Evolutionary conservation across 2,888 invertebrate species (phyloP).

Genomic region (Eristalinus sepulchralis): DNA sequence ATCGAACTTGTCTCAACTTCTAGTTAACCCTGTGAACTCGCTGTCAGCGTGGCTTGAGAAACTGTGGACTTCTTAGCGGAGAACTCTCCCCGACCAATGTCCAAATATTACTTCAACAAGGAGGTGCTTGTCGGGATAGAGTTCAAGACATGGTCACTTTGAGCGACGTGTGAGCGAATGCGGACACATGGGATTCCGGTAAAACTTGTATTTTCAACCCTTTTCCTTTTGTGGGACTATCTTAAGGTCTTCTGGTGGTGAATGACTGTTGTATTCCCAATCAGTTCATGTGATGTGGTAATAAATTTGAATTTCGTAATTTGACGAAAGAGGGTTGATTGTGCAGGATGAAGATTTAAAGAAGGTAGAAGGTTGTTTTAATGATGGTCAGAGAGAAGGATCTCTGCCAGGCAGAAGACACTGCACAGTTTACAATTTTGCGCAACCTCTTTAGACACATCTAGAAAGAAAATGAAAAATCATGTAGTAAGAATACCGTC

Average conservation of each 20-base stretch:
- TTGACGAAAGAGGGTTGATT: not conserved
- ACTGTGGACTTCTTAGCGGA: conserved; percentile 8
- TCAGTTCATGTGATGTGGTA: not conserved
- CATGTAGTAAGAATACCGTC: too few species aligned
- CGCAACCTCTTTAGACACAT: too few species aligned
- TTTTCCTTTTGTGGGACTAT: not conserved
- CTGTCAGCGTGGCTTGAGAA: conserved; percentile 23
- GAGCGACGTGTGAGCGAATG: not conserved
- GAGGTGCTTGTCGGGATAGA: conserved; percentile 18
- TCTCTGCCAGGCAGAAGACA: too few species aligned
- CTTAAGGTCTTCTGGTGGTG: not conserved
- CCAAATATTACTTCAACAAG: conserved; percentile 53
- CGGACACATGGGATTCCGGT: not conserved
- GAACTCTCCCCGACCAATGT: conserved; percentile 18
- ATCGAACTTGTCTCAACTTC: conserved; percentile 24
- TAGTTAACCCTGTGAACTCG: conserved; percentile 43
- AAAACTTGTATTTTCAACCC: not conserved
- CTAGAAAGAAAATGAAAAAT: too few species aligned
- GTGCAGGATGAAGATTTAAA: not conserved
- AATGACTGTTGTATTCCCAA: not conserved
- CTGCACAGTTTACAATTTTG: too few species aligned
- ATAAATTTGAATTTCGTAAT: not conserved
- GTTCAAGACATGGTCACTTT: conserved; percentile 42
- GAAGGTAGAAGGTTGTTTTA: not conserved
- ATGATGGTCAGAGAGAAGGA: not conserved